Evolutionary conservation across 2,888 invertebrate species (phyloP), one percentile per base, ranked within the genome.

Genomic region (Hetaerina titia): DNA sequence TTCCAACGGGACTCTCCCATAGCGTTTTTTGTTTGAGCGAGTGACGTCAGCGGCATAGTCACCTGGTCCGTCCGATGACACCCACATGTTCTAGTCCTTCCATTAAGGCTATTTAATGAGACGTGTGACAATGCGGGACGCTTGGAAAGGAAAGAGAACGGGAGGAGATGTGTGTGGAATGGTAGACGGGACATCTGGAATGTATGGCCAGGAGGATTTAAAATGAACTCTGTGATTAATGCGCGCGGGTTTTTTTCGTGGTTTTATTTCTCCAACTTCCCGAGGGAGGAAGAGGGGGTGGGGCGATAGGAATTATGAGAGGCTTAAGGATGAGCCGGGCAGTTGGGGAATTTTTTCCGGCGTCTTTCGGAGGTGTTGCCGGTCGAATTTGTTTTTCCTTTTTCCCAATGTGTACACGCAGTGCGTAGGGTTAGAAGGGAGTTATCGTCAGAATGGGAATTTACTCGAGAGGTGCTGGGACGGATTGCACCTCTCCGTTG

Each of bases 71-170:
- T 69, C 69, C 22, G n/a, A 69, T 69, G 69, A 9, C 22, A n/a
- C 69, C 69, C 19, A 22, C 69, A 69, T 69, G 69, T n/a, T 69
- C 69, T n/a, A 19, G 69, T n/a, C 31, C 17, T 89, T 45, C 22
- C 89, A 9, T 89, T 89, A 58, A 22, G 22, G 22, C 58, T 57
- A 56, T 89, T 58, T 89, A 89, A 89, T 89, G 89, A 89, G 89
- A 89, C 56, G 58, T 58, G n/a, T 7, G 58, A 57, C 89, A 89
- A n/a, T 19, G 89, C 89, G 89, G 58, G 31, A 31, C 25, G 9
- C 31, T 13, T 9, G 89, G 56, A 89, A 13, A 89, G 89, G 58
- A 58, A 58, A n/a, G 57, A 22, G 22, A 89, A 31, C 57, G 57
- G 6, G 56, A n/a, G 57, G 56, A 6, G 19, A 8, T 89, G 56